Evolutionary conservation across 2,113 vertebrate genomes (phyloP).

Genomic region (Hirundichthys speculiger): DNA sequence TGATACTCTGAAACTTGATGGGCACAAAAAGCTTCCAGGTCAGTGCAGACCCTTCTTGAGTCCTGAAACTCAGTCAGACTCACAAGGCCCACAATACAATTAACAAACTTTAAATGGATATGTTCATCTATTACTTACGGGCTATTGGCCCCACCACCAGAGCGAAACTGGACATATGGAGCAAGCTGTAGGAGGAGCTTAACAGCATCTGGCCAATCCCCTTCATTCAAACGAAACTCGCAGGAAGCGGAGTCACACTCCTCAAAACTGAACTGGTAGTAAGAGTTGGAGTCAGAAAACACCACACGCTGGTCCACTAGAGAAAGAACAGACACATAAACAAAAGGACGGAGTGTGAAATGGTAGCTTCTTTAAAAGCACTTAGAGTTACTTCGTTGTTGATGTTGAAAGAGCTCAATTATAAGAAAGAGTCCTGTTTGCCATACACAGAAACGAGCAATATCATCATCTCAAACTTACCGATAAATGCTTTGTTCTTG

Average conservation of each 20-base stretch:
- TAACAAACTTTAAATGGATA: neutral
- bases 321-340: conserved; percentile 18
- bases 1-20: conserved; percentile 36
- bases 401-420: no score
- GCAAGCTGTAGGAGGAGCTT: conserved; percentile 90
- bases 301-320: conserved; percentile 92
- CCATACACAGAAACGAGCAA: no score
- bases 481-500: no score
- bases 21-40: conserved; percentile 26
- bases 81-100: neutral
- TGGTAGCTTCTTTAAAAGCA: no score
- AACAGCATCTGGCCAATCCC: conserved; percentile 93
- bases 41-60: conserved; percentile 38
- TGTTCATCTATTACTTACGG: conserved; percentile 84
- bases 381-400: no score
- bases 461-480: no score
- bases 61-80: neutral
- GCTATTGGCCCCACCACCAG: conserved; percentile 81
- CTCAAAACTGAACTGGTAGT: conserved; percentile 97
- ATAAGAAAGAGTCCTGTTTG: no score
- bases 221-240: conserved; percentile 89
- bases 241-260: conserved; percentile 92
- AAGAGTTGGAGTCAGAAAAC: conserved; percentile 92
- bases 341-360: neutral
- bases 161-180: conserved; percentile 85